These are phyloP conservation scores for Sphaerolaimus hirsutus DNA, from an alignment of 2,888 invertebrate genomes.

Conservation along the genomic window DNA sequence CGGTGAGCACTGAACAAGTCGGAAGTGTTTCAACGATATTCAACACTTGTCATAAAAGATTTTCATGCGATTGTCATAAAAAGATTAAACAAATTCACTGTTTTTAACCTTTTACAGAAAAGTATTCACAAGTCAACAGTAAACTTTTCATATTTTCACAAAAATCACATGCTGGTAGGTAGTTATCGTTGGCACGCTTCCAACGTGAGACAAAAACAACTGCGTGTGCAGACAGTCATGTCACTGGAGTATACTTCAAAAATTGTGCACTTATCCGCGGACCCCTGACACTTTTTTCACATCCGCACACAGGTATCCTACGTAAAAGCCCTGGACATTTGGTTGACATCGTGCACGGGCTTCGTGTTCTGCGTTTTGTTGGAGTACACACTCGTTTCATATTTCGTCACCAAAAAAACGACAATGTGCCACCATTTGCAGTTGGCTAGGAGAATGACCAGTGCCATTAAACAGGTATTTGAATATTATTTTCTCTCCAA, in stretches of 20 bases:
- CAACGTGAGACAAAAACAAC: not conserved
- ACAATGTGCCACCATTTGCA: slow-evolving; percentile 13
- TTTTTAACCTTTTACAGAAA: too few species aligned
- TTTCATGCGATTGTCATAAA: too few species aligned
- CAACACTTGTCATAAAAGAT: not conserved
- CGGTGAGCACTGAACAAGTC: too few species aligned
- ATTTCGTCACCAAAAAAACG: slow-evolving; percentile 18
- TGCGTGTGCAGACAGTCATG: not conserved
- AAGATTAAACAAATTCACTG: too few species aligned
- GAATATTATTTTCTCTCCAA: too few species aligned
- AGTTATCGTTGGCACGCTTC: too few species aligned
- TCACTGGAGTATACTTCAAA: not conserved
- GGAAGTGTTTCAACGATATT: too few species aligned
- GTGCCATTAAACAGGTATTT: not conserved
- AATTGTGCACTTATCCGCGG: not conserved
- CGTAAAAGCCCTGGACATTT: slow-evolving; percentile 21
- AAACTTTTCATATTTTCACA: too few species aligned
- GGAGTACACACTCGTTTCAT: slow-evolving; percentile 23
- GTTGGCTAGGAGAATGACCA: not conserved
- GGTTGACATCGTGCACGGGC: slow-evolving; percentile 21
- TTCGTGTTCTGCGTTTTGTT: slow-evolving; percentile 21
- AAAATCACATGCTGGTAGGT: not conserved
- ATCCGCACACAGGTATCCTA: slow-evolving; percentile 12
- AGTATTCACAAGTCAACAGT: too few species aligned
- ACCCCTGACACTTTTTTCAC: not conserved